These are phyloP conservation scores for Phaonia tiefii DNA, from an alignment of 2,888 invertebrate genomes.

Conservation along the genomic window DNA sequence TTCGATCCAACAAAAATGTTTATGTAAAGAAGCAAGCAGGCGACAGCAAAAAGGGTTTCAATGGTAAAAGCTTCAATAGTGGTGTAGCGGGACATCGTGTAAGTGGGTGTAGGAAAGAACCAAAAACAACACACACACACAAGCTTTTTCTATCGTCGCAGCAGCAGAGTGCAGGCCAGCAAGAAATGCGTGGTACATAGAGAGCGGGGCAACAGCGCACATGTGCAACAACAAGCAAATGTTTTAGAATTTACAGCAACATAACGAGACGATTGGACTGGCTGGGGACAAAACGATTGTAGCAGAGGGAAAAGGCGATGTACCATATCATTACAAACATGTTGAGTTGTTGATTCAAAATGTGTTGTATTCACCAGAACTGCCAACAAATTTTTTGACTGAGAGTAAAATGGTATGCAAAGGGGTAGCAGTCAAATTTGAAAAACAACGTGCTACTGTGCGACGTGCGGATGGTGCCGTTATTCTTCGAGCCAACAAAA, in stretches of 20 bases:
- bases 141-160: conserved; percentile 28
- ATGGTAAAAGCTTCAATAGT: conserved; percentile 48
- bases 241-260: conserved; percentile 50
- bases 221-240: conserved; percentile 58
- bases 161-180: conserved; percentile 24
- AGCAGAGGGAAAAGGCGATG: conserved; percentile 64
- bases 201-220: conserved; percentile 55
- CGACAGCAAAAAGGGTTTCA: conserved; percentile 47
- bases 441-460: conserved; percentile 42
- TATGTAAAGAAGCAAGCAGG: neutral
- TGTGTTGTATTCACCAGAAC: conserved; percentile 49
- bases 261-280: conserved; percentile 62
- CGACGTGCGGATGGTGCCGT: conserved; percentile 15
- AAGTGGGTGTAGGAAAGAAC: conserved; percentile 12
- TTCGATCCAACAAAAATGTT: neutral
- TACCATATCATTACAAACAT: conserved; percentile 54
- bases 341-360: conserved; percentile 37
- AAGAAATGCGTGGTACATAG: conserved; percentile 57
- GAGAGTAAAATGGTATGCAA: conserved; percentile 35
- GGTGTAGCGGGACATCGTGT: conserved; percentile 41
- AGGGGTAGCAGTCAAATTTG: conserved; percentile 22
- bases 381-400: conserved; percentile 51
- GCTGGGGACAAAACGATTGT: conserved; percentile 59
- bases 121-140: neutral
- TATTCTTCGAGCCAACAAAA: conserved; percentile 19